Percentiles rank a stretch among this genome's conserved stretches.
These are phyloP conservation scores for Poeciliopsis infans DNA, from an alignment of 2,797 vertebrate species.

Conservation along the genomic window DNA sequence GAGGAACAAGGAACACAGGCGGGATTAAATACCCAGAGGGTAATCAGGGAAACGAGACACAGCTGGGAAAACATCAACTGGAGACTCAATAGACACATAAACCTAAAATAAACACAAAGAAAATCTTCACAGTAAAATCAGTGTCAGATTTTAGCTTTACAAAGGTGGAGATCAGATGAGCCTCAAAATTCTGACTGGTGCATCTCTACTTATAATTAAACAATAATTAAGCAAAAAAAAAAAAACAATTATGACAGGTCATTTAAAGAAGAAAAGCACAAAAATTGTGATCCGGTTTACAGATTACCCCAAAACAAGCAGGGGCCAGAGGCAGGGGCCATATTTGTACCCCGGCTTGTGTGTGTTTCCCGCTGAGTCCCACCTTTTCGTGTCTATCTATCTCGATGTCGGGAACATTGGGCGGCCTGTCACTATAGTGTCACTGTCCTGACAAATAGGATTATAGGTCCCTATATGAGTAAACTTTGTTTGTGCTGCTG, in stretches of 20 bases:
- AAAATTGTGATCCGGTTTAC: slow-evolving; percentile 32
- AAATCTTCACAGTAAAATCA: neutral
- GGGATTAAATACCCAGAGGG: too few species aligned
- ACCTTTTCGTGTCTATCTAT: slow-evolving; percentile 62
- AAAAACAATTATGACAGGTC: slow-evolving; percentile 27
- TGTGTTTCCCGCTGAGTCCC: slow-evolving; percentile 40
- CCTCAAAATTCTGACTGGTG: neutral
- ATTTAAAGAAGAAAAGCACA: slow-evolving; percentile 40
- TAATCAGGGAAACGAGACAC: too few species aligned
- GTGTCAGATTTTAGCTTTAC: neutral
- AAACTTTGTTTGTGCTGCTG: slow-evolving; percentile 76
- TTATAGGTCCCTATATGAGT: slow-evolving; percentile 68
- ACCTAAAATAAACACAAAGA: too few species aligned
- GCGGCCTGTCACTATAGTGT: slow-evolving; percentile 49
- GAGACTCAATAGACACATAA: too few species aligned
- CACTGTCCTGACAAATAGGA: slow-evolving; percentile 66
- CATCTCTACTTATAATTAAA: slow-evolving; percentile 43
- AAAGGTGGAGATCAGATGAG: neutral
- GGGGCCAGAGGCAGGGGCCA: slow-evolving; percentile 32
- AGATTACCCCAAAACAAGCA: slow-evolving; percentile 27
- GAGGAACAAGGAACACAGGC: too few species aligned
- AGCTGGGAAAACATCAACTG: too few species aligned
- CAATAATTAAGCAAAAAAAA: slow-evolving; percentile 26
- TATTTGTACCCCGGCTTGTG: slow-evolving; percentile 30
- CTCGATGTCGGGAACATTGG: slow-evolving; percentile 54